Conservation (phyloP, 2,888 invertebrate species). For the Portevinia maculata region DNA sequence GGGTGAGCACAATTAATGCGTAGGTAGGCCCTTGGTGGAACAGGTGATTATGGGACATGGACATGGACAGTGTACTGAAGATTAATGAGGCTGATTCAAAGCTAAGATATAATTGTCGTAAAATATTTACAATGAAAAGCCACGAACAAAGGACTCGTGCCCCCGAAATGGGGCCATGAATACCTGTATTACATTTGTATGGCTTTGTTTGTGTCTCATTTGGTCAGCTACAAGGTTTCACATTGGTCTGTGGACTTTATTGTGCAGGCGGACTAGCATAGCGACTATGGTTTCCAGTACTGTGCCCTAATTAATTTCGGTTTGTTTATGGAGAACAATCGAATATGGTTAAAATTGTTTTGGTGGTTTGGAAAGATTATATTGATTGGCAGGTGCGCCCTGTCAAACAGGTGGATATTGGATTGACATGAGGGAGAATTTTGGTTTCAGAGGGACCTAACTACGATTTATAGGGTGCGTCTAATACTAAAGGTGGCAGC, state of each 20-base stretch:
- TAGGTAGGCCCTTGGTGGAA: not conserved
- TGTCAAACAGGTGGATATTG: no score
- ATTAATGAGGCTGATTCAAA: slow-evolving; percentile 44
- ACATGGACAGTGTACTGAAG: not conserved
- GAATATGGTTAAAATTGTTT: no score
- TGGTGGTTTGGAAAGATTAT: no score
- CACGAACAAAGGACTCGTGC: slow-evolving; percentile 10
- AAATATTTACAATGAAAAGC: slow-evolving; percentile 22
- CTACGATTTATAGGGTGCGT: no score
- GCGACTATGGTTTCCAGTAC: no score
- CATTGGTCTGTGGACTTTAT: not conserved
- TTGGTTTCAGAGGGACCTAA: no score
- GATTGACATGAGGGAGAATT: no score
- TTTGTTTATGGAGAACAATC: no score
- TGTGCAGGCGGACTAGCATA: no score
- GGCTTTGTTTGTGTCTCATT: slow-evolving; percentile 9
- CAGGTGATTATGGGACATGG: slow-evolving; percentile 14
- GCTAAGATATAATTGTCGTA: slow-evolving; percentile 26
- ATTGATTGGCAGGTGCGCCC: no score
- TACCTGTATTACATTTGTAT: slow-evolving; percentile 35
- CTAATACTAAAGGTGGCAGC: no score
- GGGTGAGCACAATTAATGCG: slow-evolving; percentile 9
- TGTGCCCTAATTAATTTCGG: no score
- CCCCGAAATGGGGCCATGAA: slow-evolving; percentile 6
- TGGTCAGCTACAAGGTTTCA: not conserved